phyloP scores from a whole-genome alignment of 1,140 invertebrate species.

The Magallana ariakensis region DNA sequence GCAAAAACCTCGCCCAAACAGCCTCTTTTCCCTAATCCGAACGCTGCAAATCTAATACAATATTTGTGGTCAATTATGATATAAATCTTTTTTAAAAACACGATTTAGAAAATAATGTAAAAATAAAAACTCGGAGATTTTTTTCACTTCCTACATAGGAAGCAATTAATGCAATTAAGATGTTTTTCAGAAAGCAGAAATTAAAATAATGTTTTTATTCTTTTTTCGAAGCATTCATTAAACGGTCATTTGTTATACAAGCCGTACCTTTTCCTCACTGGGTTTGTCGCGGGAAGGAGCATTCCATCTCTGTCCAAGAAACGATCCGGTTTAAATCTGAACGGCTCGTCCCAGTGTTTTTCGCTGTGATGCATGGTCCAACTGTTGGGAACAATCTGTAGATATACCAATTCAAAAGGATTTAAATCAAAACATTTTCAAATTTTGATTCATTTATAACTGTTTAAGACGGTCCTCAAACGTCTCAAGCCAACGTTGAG shows the following conservation, averaged over 20 bases:
- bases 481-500: no score
- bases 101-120: no score
- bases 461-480: no score
- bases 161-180: no score
- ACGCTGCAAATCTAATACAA: background rate
- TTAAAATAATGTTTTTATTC: no score
- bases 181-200: no score
- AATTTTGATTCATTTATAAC: no score
- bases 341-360: conserved; percentile 13
- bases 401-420: background rate
- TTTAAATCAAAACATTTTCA: no score
- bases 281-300: background rate
- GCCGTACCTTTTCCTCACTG: background rate
- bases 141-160: no score
- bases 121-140: no score
- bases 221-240: no score
- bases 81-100: background rate
- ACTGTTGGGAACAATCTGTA: background rate
- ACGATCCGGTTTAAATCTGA: background rate
- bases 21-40: conserved; percentile 10
- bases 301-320: background rate
- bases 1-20: conserved; percentile 21
- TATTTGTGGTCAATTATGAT: background rate
- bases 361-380: conserved; percentile 3
- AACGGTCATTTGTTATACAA: no score